These are phyloP conservation scores for Virgularia gustaviana DNA, from an alignment of 92 coral and sea anemone species.

Conservation along the genomic window DNA sequence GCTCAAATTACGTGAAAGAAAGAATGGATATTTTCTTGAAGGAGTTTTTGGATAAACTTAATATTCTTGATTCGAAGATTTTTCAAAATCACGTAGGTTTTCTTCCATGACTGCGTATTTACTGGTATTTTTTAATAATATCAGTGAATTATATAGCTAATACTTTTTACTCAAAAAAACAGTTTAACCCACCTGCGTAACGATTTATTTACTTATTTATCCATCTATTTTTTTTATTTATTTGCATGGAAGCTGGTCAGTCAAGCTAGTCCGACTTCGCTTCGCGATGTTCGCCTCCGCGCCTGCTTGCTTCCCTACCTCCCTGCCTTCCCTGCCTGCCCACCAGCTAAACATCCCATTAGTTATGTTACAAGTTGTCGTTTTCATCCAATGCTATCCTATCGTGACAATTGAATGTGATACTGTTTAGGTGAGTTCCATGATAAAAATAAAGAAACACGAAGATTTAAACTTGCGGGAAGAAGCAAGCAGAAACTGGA, in stretches of 20 bases:
- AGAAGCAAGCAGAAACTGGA: constrained; percentile 84
- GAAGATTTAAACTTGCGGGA: constrained; percentile 77
- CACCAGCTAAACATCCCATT: background rate
- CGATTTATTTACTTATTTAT: no score
- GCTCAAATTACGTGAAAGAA: constrained; percentile 66
- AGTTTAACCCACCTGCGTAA: no score
- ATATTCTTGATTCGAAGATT: constrained; percentile 49
- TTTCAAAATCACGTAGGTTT: constrained; percentile 73
- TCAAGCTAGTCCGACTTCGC: no score
- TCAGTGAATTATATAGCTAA: background rate
- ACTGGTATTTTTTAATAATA: background rate
- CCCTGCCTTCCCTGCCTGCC: no score
- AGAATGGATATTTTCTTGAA: constrained; percentile 71
- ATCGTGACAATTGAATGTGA: background rate
- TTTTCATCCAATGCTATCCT: background rate
- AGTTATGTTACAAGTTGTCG: background rate
- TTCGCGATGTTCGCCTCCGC: no score
- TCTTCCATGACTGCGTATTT: no score
- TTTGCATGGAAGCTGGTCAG: no score
- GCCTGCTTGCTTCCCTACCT: no score
- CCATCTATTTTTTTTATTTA: no score
- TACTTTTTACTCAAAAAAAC: no score
- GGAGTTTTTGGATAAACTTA: constrained; percentile 52
- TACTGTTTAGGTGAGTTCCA: constrained; percentile 65
- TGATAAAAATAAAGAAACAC: constrained; percentile 76